phyloP scores from a whole-genome alignment of 23 tunicate genomes.

The Diplosoma virens region DNA sequence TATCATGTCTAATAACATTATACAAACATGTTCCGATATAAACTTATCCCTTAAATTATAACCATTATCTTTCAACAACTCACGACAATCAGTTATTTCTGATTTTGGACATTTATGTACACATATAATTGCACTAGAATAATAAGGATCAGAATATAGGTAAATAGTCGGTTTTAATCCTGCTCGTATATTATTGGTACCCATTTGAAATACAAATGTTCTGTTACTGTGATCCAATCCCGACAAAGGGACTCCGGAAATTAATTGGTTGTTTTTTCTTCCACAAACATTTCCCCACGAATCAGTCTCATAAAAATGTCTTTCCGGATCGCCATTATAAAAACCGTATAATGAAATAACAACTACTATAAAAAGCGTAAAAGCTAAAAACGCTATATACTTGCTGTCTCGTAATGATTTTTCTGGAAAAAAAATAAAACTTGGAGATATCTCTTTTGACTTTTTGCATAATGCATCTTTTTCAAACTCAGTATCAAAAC shows the following conservation, averaged over 20 bases:
- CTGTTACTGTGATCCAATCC: slow-evolving; percentile 58
- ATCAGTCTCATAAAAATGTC: slow-evolving; percentile 63
- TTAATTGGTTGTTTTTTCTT: slow-evolving; percentile 22
- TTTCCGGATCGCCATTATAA: slow-evolving; percentile 80
- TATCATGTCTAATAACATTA: slow-evolving; percentile 51
- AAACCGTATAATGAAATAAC: no score
- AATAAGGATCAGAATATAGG: neutral
- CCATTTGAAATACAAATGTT: slow-evolving; percentile 42
- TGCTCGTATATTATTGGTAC: slow-evolving; percentile 33
- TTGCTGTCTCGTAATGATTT: no score
- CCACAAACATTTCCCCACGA: slow-evolving; percentile 96
- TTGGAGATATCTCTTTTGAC: no score
- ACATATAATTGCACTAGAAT: slow-evolving; percentile 46
- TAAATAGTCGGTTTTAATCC: slow-evolving; percentile 26
- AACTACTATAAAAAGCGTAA: no score
- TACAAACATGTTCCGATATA: slow-evolving; percentile 39
- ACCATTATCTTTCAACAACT: slow-evolving; percentile 51
- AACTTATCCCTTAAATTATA: slow-evolving; percentile 16
- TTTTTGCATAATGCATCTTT: no score
- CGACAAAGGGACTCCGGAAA: slow-evolving; percentile 28
- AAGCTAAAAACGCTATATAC: no score
- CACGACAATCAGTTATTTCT: slow-evolving; percentile 30
- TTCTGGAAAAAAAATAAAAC: no score
- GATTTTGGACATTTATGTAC: slow-evolving; percentile 76
- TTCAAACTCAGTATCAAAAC: no score